A percentile compares a stretch with the other conserved stretches of the same genome.
Conservation (phyloP, 2,888 invertebrate species). For the Fragum sueziense region DNA sequence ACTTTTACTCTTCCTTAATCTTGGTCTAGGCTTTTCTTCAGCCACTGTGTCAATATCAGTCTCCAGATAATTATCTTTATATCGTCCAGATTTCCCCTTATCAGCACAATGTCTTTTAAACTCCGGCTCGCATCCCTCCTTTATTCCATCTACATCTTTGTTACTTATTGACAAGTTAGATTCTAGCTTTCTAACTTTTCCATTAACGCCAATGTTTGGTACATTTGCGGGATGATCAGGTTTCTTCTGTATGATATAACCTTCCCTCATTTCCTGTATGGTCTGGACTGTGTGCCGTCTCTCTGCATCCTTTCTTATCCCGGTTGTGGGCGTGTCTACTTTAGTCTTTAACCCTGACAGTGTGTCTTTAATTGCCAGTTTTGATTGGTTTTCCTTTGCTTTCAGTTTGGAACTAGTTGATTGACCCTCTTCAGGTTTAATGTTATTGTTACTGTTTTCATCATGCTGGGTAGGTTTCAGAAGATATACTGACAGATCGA, state of each 20-base stretch:
- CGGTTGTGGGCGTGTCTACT: constrained; percentile 27
- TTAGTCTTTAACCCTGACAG: constrained; percentile 53
- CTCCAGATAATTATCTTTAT: constrained; percentile 51
- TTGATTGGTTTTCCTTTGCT: constrained; percentile 42
- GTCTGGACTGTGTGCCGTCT: constrained; percentile 55
- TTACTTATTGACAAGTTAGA: not conserved
- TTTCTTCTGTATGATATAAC: constrained; percentile 16
- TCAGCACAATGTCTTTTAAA: constrained; percentile 35
- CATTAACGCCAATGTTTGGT: constrained; percentile 42
- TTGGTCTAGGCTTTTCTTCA: constrained; percentile 24
- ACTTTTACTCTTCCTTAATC: constrained; percentile 57
- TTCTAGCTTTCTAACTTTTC: constrained; percentile 31
- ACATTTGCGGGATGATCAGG: not conserved
- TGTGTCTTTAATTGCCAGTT: constrained; percentile 48
- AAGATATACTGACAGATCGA: constrained; percentile 57
- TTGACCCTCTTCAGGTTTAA: not conserved
- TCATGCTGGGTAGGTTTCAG: constrained; percentile 43
- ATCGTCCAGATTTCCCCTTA: not conserved
- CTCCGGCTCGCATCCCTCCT: not conserved
- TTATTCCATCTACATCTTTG: not conserved
- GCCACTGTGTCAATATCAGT: constrained; percentile 53
- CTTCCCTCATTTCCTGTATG: constrained; percentile 33
- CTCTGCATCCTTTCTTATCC: constrained; percentile 40
- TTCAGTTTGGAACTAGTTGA: constrained; percentile 5
- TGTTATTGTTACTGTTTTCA: constrained; percentile 1